A percentile compares a stretch with the other conserved stretches of the same genome.
These are phyloP conservation scores for Diadumene lineata DNA, from an alignment of 92 coral and sea anemone genomes.

Conservation along the genomic window DNA sequence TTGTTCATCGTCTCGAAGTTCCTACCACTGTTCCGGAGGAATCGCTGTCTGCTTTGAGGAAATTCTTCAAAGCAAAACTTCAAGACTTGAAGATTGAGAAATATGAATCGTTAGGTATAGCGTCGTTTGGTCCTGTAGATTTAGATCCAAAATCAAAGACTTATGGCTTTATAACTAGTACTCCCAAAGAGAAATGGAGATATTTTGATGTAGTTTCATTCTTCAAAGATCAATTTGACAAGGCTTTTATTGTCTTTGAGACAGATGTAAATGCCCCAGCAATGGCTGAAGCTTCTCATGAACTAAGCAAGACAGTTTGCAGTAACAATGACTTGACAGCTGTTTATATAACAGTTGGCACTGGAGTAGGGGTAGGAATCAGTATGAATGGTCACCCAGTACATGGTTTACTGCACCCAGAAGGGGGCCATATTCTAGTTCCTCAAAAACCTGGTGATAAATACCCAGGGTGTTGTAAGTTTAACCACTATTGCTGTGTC, in stretches of 20 bases:
- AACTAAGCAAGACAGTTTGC: conserved; percentile 8
- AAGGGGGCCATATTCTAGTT: conserved; percentile 86
- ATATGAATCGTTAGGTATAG: conserved; percentile 73
- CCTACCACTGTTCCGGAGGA: conserved; percentile 53
- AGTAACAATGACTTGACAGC: conserved; percentile 49
- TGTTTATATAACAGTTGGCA: conserved; percentile 84
- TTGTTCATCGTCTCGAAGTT: conserved; percentile 57
- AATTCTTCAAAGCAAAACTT: conserved; percentile 58
- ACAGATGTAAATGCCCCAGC: conserved; percentile 96
- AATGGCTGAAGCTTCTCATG: conserved; percentile 71
- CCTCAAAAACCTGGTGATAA: conserved; percentile 76
- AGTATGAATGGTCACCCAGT: conserved; percentile 74
- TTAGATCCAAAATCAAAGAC: conserved; percentile 64
- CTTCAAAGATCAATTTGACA: conserved; percentile 61
- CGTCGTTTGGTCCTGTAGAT: conserved; percentile 96
- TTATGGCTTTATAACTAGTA: conserved; percentile 80
- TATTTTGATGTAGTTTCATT: conserved; percentile 62
- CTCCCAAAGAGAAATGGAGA: conserved; percentile 83
- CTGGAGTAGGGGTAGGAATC: conserved; percentile 92
- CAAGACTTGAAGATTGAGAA: conserved; percentile 30
- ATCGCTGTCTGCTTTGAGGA: conserved; percentile 50
- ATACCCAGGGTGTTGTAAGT: conserved; percentile 77
- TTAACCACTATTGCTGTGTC: conserved; percentile 72
- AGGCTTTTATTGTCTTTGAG: conserved; percentile 70
- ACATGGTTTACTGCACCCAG: conserved; percentile 94